These are phyloP conservation scores for Melieria picta DNA, from an alignment of 2,888 invertebrate species.

Conservation along the genomic window DNA sequence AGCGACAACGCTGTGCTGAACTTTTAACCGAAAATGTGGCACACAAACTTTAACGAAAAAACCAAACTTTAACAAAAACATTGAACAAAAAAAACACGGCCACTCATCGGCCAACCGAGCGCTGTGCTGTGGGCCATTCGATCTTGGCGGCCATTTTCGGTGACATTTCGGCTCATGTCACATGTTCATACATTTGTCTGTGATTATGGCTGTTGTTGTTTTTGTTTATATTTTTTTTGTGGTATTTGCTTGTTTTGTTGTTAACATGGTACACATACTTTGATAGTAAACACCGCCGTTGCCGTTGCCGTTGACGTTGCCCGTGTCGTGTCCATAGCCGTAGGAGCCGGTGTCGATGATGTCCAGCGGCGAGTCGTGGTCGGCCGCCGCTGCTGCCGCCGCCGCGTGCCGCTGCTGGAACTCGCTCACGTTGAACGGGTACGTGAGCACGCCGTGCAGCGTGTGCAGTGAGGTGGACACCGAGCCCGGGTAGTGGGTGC, in stretches of 20 bases:
- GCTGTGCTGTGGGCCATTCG: too few species aligned
- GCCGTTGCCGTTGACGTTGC: slow-evolving; percentile 39
- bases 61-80: too few species aligned
- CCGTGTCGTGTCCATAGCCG: slow-evolving; percentile 46
- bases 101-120: too few species aligned
- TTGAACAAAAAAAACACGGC: too few species aligned
- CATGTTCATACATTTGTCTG: too few species aligned
- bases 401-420: slow-evolving; percentile 63
- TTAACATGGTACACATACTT: slow-evolving; percentile 62
- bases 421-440: slow-evolving; percentile 66
- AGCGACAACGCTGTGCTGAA: too few species aligned
- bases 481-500: slow-evolving; percentile 61
- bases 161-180: too few species aligned
- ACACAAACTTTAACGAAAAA: too few species aligned
- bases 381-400: slow-evolving; percentile 52
- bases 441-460: slow-evolving; percentile 58
- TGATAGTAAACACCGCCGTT: slow-evolving; percentile 60
- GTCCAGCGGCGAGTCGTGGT: slow-evolving; percentile 59
- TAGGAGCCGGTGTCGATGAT: slow-evolving; percentile 59
- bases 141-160: too few species aligned
- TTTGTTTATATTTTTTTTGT: not conserved
- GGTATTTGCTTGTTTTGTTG: slow-evolving; percentile 4
- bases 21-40: too few species aligned
- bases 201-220: not conserved
- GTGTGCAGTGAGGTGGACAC: slow-evolving; percentile 48